Base-by-base conservation (phyloP, 2,113 vertebrate genomes). In the Pantherophis guttatus region DNA sequence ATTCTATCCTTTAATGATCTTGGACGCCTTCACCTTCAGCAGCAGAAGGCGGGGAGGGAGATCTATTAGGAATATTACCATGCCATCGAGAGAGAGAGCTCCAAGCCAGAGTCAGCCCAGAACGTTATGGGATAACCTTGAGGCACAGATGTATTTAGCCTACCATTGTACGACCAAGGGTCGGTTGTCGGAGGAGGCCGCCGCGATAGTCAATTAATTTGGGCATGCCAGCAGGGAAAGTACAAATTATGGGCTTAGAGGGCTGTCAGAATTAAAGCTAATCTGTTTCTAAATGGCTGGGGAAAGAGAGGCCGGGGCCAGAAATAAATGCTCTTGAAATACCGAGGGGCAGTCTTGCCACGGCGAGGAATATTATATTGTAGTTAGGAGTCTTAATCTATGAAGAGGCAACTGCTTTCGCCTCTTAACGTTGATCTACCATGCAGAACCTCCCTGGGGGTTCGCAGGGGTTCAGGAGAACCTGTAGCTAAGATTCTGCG, bases 181-280 rank as follows among this genome's bases (percentile, higher is more conserved):
- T 96, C 39, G 93, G 93, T 53, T 95, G 88, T 89, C 91, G 93
- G 91, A 93, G 90, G 94, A 29, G 52, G 75, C 24, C 92, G 93
- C 91, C 89, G 91, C 24, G 15, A 58, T 24, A 94, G 94, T 92
- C 96, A 96, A 97, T 97, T 96, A 97, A 93, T 96, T 96, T 96
- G 85, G 88, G 86, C 50, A 3, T 90, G 95, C 93, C 95, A 94
- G 96, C 96, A 95, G 95, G 94, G 94, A 95, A 94, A 95, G 93
- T 96, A 94, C 92, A 95, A 93, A 94, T 89, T 94, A 94, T 93
- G 91, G 95, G 65, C 90, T 94, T 95, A 7, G 10, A 97, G 94
- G 90, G 93, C 94, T 96, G 95, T 95, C 96, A 93, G 93, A 97
- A 97, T 95, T 94, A 94, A 95, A 96, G 95, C 94, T 96, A 96